phyloP scores from a whole-genome alignment of 2,888 invertebrate species.

The Amiota minor region DNA sequence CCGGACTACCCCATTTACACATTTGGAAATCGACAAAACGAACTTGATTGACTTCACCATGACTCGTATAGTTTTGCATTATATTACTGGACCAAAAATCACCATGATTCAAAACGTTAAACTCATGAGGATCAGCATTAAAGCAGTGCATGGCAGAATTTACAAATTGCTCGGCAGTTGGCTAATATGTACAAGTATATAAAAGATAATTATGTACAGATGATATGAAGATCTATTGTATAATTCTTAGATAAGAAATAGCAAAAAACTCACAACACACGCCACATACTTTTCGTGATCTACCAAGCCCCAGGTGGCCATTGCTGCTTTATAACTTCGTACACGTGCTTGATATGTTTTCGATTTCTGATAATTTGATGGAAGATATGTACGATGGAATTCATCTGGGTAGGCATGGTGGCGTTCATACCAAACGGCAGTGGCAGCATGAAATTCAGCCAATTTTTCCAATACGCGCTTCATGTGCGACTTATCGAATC shows the following conservation, averaged over 20 bases:
- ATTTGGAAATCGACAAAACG: slow-evolving; percentile 68
- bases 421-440: slow-evolving; percentile 61
- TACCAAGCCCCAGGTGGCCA: slow-evolving; percentile 62
- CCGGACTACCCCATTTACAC: slow-evolving; percentile 67
- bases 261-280: slow-evolving; percentile 58
- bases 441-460: slow-evolving; percentile 71
- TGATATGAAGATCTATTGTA: not conserved
- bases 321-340: slow-evolving; percentile 63
- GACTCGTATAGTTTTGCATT: slow-evolving; percentile 60
- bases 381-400: slow-evolving; percentile 62
- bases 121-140: slow-evolving; percentile 52
- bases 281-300: slow-evolving; percentile 61
- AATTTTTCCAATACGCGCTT: slow-evolving; percentile 66
- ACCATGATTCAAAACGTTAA: slow-evolving; percentile 67
- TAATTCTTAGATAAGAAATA: not conserved
- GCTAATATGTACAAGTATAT: slow-evolving; percentile 44
- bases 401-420: slow-evolving; percentile 62
- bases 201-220: not conserved
- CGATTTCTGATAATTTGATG: slow-evolving; percentile 67
- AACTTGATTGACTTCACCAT: slow-evolving; percentile 54
- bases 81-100: slow-evolving; percentile 70
- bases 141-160: slow-evolving; percentile 62
- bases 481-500: slow-evolving; percentile 68
- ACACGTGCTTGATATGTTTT: slow-evolving; percentile 63
- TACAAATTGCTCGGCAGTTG: slow-evolving; percentile 68